Base-by-base conservation (phyloP, 2,888 invertebrate genomes). In the Gryllus longicercus region DNA sequence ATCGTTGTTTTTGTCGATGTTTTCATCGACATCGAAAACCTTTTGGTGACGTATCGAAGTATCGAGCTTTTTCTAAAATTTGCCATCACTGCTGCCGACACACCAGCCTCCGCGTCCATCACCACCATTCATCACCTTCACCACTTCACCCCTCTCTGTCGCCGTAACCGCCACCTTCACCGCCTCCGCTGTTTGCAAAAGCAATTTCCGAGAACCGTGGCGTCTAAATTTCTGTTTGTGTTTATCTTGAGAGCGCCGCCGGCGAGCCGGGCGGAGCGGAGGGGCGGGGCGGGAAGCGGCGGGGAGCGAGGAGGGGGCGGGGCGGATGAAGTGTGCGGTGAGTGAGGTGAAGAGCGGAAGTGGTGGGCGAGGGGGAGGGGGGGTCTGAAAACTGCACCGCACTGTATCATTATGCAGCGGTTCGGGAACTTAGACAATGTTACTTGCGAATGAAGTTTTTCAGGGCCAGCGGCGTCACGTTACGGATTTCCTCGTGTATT, bases 181-280 rank as follows among this genome's bases (percentile, higher is more conserved):
- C 14, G 63, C 63, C 63, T 14, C 63, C 63, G n/a, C 16, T 63
- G 63, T 63, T 63, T 63, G 63, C n/a, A 63, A 63, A 63, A 63
- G 63, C 63, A 63, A 63, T 63, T 63, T 63, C 63, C 63, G 63
- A 63, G 63, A n/a, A 63, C 16, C 16, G 63, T n/a, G 63, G 63
- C 63, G 63, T 63, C 63, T 63, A 63, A 63, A 63, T 63, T 63
- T 63, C 63, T 63, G 63, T 63, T 63, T 63, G 63, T 63, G 63
- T 63, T 63, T 63, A 63, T 63, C 63, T 63, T 63, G 63, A 63
- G 63, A 14, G 63, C 63, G 14, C 38, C 38, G 38, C 38, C 38
- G 38, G 38, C 38, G 38, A 38, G 38, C 8, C 8, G 38, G 38
- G 8, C n/a, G 63, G 63, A n/a, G n/a, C 8, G 63, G 63, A 18